These are phyloP conservation scores for Cynopterus brachyotis DNA, from an alignment of 2,113 vertebrate genomes.

Conservation along the genomic window DNA sequence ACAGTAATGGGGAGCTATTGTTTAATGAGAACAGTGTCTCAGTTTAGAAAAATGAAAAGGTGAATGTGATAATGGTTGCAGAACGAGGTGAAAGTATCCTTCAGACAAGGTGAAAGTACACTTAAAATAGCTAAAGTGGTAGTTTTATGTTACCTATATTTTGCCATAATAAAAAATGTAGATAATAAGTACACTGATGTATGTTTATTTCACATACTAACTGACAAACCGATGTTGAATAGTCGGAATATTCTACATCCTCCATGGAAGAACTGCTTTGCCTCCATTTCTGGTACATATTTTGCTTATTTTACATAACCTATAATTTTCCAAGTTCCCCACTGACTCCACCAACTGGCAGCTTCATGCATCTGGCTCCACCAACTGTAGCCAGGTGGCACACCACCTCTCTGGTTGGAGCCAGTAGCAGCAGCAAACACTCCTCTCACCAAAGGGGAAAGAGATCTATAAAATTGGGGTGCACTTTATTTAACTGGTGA, in stretches of 20 bases:
- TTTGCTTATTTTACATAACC: neutral
- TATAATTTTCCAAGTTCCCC: neutral
- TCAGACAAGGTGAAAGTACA: neutral
- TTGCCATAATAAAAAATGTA: neutral
- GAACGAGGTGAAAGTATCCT: neutral
- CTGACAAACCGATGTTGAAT: neutral
- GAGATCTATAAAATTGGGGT: neutral
- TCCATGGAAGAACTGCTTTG: neutral
- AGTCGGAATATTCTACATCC: neutral
- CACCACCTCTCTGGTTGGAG: neutral
- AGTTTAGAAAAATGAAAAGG: neutral
- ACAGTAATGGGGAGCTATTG: neutral
- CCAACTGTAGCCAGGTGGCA: neutral
- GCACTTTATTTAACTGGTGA: neutral
- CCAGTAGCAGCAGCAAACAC: no score
- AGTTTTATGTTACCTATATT: neutral
- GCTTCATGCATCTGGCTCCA: neutral
- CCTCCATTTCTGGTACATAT: neutral
- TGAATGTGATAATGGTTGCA: neutral
- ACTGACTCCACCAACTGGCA: neutral
- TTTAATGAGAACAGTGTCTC: neutral
- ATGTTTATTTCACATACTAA: neutral
- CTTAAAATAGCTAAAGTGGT: neutral
- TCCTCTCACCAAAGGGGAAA: neutral
- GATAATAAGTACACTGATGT: neutral